Conservation (phyloP, 2,888 invertebrate genomes). For the Mimas tiliae region DNA sequence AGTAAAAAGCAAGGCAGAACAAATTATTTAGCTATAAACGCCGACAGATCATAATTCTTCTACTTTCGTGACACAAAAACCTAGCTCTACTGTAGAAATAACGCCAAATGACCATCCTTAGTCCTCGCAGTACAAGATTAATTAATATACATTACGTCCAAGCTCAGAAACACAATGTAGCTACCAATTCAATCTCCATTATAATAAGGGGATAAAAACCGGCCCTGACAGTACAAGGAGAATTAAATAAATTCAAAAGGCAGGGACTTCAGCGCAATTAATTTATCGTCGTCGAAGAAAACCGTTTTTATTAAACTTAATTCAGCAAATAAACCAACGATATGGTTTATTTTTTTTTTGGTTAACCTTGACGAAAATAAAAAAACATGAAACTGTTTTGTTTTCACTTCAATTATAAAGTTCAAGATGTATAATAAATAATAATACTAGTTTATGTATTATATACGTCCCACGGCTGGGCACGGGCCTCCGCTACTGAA, state of each 20-base stretch:
- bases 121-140: constrained; percentile 10
- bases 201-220: constrained; percentile 22
- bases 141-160: constrained; percentile 18
- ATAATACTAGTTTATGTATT: no score
- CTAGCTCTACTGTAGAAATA: not conserved
- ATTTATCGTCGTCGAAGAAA: constrained; percentile 10
- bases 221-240: constrained; percentile 10
- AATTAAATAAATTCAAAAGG: constrained; percentile 4
- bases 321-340: not conserved
- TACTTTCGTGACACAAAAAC: not conserved
- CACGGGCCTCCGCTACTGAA: no score
- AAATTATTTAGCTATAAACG: not conserved
- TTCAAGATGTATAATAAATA: no score
- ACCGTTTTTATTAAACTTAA: not conserved
- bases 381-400: not conserved
- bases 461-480: no score
- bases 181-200: constrained; percentile 14
- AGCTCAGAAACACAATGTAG: not conserved
- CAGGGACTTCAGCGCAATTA: constrained; percentile 7
- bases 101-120: not conserved
- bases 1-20: no score
- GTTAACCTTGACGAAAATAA: constrained; percentile 1
- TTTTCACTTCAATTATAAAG: constrained; percentile 10
- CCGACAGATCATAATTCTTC: not conserved
- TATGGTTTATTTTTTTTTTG: not conserved